Base-by-base conservation (phyloP, 1,140 invertebrate species). In the Heliconius hewitsoni region DNA sequence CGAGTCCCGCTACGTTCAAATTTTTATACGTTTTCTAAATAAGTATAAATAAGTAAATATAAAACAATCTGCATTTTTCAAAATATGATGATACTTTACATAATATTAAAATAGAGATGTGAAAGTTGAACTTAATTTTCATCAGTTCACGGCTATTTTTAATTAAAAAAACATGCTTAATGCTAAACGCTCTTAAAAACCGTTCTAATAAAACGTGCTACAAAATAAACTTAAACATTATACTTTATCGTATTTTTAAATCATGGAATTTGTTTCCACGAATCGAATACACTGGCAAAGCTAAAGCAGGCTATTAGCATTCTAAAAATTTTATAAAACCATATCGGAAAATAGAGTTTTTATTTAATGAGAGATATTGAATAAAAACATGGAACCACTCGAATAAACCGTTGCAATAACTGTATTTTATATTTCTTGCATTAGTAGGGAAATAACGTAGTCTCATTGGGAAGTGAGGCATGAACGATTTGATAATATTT, bases 401-500 rank as follows among this genome's bases (percentile, higher is more conserved):
- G 60, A 66, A 30, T 66, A 16, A 66, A 11, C 9, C 13, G 60
- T 66, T 66, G 60, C 60, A 66, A 27, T 66, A 16, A 66, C 1
- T 16, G 60, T 27, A 30, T 66, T n/a, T 66, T 66, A 30, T 66
- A 16, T 30, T 66, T 66, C 27, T 66, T 66, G 23, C 23, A 16
- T 1, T 30, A 16, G 27, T 30, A 30, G 13, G 27, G 11, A 66
- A 66, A 66, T 66, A 66, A 23, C 27, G 60, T 27, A 23, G 60
- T 66, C 42, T 46, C 42, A 16, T 30, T 30, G 27, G 23, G 16
- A 30, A 66, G 60, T 30, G 60, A 30, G 13, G 60, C 60, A 30
- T 66, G 60, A 66, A 66, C 60, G 60, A 66, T 66, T 66, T 66
- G 60, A 66, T 66, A 66, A 30, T 66, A 27, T 66, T n/a, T 66